phyloP scores from a whole-genome alignment of 1,140 invertebrate genomes.

The Drosophila pseudoananassae region DNA sequence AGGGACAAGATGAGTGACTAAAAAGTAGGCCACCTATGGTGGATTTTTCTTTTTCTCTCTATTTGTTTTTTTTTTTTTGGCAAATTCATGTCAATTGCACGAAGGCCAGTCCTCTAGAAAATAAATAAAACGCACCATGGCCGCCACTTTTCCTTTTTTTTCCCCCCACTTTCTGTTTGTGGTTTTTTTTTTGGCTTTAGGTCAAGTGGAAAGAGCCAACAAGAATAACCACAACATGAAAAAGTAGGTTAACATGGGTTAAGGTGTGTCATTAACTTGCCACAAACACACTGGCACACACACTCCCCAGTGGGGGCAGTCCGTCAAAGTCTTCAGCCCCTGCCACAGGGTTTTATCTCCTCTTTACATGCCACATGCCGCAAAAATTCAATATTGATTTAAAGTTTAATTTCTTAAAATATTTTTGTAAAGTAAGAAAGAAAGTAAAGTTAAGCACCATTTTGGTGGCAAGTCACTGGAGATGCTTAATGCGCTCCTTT shows the following conservation, averaged over 20 bases:
- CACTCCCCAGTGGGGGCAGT: neutral
- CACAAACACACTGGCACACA: slow-evolving; percentile 19
- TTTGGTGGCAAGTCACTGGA: too few species aligned
- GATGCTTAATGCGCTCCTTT: neutral
- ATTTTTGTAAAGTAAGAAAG: too few species aligned
- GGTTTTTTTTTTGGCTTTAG: slow-evolving; percentile 43
- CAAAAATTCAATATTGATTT: neutral
- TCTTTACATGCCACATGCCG: neutral
- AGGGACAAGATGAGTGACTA: slow-evolving; percentile 5
- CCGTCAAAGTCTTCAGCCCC: too few species aligned
- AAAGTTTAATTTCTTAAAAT: neutral
- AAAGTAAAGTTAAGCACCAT: too few species aligned
- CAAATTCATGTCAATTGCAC: slow-evolving; percentile 72
- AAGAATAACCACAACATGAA: slow-evolving; percentile 46
- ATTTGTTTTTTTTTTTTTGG: neutral
- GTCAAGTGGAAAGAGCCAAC: slow-evolving; percentile 60
- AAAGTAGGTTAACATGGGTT: slow-evolving; percentile 66
- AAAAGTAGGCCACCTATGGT: slow-evolving; percentile 1
- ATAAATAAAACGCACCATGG: slow-evolving; percentile 13
- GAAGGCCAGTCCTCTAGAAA: slow-evolving; percentile 51
- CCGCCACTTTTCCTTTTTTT: neutral
- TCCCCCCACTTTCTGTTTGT: slow-evolving; percentile 3
- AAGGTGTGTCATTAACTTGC: slow-evolving; percentile 70
- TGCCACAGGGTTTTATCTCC: neutral
- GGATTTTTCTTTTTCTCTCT: too few species aligned